Conservation (phyloP, 2,797 vertebrate genomes). For the Pseudochirops corinnae region DNA sequence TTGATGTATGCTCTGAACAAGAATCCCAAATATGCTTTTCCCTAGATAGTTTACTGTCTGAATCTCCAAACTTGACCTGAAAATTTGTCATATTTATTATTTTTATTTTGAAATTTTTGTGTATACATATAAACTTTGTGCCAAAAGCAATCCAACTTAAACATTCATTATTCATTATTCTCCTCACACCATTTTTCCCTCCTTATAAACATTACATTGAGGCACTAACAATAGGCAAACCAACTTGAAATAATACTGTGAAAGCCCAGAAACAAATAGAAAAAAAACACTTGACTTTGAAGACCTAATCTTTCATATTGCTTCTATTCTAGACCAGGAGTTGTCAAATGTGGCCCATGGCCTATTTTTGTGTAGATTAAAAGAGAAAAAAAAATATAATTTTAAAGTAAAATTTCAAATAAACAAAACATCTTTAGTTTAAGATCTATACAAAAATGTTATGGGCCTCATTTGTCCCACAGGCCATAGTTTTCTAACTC, state of each 20-base stretch:
- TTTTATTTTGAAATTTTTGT: slow-evolving; percentile 22
- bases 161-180: not conserved
- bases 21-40: not conserved
- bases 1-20: slow-evolving; percentile 8
- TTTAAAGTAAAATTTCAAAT: not conserved
- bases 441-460: not conserved
- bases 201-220: not conserved
- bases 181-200: too few species aligned
- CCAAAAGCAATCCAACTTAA: slow-evolving; percentile 19
- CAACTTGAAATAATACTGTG: not conserved
- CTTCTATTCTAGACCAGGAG: not conserved
- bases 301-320: not conserved
- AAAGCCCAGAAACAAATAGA: not conserved
- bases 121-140: slow-evolving; percentile 34
- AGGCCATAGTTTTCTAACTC: not conserved
- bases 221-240: not conserved
- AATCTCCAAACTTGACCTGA: not conserved
- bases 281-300: not conserved
- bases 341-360: not conserved
- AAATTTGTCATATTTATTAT: slow-evolving; percentile 1
- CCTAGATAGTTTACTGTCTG: slow-evolving; percentile 26
- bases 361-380: not conserved
- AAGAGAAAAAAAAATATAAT: not conserved
- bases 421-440: not conserved
- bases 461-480: not conserved